A percentile compares a stretch with the other conserved stretches of the same genome.
phyloP scores from a whole-genome alignment of 2,888 invertebrate species.

The Ochropacha duplaris region DNA sequence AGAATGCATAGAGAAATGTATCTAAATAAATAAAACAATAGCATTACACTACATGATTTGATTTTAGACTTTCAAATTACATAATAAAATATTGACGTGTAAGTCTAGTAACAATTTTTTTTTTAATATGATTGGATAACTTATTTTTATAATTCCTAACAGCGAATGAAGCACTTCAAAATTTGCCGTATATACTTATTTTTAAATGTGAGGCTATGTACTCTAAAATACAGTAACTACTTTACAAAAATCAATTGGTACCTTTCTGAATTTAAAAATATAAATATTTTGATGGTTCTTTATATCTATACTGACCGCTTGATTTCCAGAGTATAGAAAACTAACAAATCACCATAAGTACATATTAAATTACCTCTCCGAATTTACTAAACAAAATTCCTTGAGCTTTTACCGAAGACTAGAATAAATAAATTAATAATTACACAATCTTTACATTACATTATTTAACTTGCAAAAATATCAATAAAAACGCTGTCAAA shows the following conservation, averaged over 20 bases:
- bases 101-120: background rate
- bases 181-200: background rate
- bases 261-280: background rate
- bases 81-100: no score
- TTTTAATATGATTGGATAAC: background rate
- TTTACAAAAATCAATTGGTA: background rate
- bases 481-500: conserved; percentile 9
- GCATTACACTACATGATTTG: background rate
- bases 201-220: background rate
- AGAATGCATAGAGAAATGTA: background rate
- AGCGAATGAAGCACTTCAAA: background rate
- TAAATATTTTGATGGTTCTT: background rate
- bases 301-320: background rate
- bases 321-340: background rate
- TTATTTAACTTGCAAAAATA: conserved; percentile 18
- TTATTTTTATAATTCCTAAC: background rate
- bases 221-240: background rate
- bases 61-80: no score
- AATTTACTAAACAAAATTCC: conserved; percentile 44
- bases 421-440: conserved; percentile 63
- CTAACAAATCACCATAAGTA: conserved; percentile 33
- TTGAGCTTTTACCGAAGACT: conserved; percentile 77
- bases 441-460: conserved; percentile 33
- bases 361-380: conserved; percentile 28
- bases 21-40: background rate